Evolutionary conservation across 2,797 vertebrate genomes (phyloP), one percentile per base, ranked within the genome.

Genomic region (Aplochiton taeniatus): DNA sequence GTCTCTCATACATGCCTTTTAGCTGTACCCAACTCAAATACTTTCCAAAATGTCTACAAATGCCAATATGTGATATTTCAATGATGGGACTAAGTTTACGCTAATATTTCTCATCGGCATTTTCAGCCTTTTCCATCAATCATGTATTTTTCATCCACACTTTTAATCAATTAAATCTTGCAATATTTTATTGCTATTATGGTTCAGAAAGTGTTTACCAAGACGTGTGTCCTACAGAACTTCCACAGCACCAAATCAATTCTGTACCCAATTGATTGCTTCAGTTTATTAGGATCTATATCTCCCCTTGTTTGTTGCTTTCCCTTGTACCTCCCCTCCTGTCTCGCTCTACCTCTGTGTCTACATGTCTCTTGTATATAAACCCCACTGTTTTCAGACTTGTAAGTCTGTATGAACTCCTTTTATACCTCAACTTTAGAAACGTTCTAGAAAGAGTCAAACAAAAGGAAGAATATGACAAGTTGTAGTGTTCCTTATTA

Each of bases 391-490:
- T 92, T 93, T 92, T 90, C 91, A 94, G 92, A 92, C 91, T 80
- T 80, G 88, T 84, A 82, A 89, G 91, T 93, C 93, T 92, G 91
- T 91, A 91, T 83, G 86, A 92, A 91, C 90, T 93, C 92, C 92
- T 93, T 93, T 93, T 94, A 93, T 94, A 94, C 93, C 93, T 94
- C 93, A 94, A 93, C 91, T 93, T 93, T 94, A 94, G 93, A 93
- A 91, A 90, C 91, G 93, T 93, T 93, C 92, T 94, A 93, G 93
- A 91, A 92, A 91, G 90, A 92, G 90, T 91, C 83, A 90, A 92
- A 92, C 82, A 88, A 75, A 89, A 84, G 81, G 80, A 88, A 87
- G 83, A 90, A 92, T 91, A 92, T 92, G 89, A 91, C 89, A 92
- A 92, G 93, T 90, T 93, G 93, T 94, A 93, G 92, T 94, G 91